A percentile compares a stretch with the other conserved stretches of the same genome.
Conservation (phyloP, 2,888 invertebrate genomes). For the Drosophila borealis region DNA sequence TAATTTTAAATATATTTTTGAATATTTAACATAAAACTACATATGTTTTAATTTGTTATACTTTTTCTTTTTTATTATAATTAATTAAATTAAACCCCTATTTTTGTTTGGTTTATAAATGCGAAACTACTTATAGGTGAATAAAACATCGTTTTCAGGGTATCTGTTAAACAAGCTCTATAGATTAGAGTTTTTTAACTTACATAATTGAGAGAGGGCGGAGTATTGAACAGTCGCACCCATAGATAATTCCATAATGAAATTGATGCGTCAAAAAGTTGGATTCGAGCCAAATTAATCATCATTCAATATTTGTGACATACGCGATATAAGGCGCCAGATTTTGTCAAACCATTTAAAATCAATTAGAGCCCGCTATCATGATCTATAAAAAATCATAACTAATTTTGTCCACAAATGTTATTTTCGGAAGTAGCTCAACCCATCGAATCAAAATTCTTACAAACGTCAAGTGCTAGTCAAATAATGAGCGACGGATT, state of each 20-base stretch:
- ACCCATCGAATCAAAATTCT: not conserved
- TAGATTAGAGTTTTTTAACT: constrained; percentile 12
- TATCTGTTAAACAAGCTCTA: constrained; percentile 13
- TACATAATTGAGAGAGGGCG: constrained; percentile 14
- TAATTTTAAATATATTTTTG: too few species aligned
- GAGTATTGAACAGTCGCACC: constrained; percentile 6
- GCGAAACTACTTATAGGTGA: too few species aligned
- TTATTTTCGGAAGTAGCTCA: not conserved
- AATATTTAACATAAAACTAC: too few species aligned
- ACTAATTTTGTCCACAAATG: constrained; percentile 9
- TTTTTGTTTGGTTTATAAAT: too few species aligned
- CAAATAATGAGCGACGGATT: not conserved
- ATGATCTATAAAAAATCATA: constrained; percentile 3
- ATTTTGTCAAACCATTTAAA: constrained; percentile 41
- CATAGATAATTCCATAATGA: constrained; percentile 42
- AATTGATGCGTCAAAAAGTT: constrained; percentile 40
- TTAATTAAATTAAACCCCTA: too few species aligned
- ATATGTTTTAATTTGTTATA: too few species aligned
- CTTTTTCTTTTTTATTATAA: too few species aligned
- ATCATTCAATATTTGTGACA: constrained; percentile 44
- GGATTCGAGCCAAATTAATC: constrained; percentile 35
- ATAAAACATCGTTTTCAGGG: constrained; percentile 8
- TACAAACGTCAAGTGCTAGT: not conserved
- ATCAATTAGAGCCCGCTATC: constrained; percentile 33
- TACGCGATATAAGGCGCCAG: constrained; percentile 33